Percentiles rank a stretch among this genome's conserved stretches.
Evolutionary conservation across 1,140 invertebrate genomes (phyloP).

Genomic region (Drosophila obscura): DNA sequence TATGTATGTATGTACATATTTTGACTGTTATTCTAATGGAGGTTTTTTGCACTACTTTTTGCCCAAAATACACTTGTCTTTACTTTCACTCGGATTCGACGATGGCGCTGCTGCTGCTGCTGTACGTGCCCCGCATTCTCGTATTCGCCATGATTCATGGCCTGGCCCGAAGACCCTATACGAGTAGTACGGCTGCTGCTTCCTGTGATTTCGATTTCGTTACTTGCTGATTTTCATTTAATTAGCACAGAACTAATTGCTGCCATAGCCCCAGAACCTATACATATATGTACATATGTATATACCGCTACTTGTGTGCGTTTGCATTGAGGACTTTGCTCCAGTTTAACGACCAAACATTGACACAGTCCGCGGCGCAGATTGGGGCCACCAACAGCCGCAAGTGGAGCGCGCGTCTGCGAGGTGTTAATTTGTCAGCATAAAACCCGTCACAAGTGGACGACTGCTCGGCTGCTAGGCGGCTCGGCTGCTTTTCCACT

Average conservation of each 20-base stretch:
- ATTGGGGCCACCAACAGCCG: conserved; percentile 40
- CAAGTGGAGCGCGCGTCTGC: conserved; percentile 32
- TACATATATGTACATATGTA: too few relatives aligned
- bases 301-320: conserved; percentile 31
- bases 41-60: conserved; percentile 53
- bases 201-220: conserved; percentile 65
- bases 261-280: conserved; percentile 23
- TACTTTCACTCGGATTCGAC: conserved; percentile 63
- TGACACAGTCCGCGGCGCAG: conserved; percentile 59
- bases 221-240: conserved; percentile 57
- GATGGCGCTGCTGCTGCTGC: neutral
- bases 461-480: neutral
- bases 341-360: conserved; percentile 66
- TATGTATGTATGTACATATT: conserved; percentile 54
- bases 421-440: conserved; percentile 68
- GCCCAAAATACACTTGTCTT: conserved; percentile 40
- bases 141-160: conserved; percentile 28
- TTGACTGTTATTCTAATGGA: conserved; percentile 69
- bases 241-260: conserved; percentile 75
- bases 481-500: conserved; percentile 25
- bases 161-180: conserved; percentile 5
- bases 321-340: conserved; percentile 49
- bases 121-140: conserved; percentile 42
- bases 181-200: conserved; percentile 19
- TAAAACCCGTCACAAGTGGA: conserved; percentile 42